Evolutionary conservation across 1,140 invertebrate genomes (phyloP).

Genomic region (Aphelinus certus): DNA sequence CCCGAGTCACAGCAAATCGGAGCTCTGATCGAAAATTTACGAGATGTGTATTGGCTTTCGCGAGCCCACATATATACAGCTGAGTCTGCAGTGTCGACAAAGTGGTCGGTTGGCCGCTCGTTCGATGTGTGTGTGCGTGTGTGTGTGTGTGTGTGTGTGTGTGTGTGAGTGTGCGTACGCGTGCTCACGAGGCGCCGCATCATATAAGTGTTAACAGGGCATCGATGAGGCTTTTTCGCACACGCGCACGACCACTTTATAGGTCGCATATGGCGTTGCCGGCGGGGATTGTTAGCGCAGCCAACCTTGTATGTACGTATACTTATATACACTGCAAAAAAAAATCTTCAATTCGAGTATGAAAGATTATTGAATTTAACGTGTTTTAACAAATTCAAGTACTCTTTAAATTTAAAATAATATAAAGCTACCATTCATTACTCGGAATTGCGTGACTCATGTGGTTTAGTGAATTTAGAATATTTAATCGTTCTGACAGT

Average conservation of each 20-base stretch:
- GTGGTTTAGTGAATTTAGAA: too few species aligned
- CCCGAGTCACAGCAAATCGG: too few species aligned
- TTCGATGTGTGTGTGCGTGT: neutral
- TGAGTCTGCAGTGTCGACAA: neutral
- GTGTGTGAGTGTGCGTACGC: neutral
- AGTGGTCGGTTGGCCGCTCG: neutral
- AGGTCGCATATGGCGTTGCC: slow-evolving; percentile 48
- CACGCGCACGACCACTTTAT: slow-evolving; percentile 34
- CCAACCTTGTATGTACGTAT: too few species aligned
- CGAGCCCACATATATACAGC: neutral
- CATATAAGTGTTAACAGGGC: slow-evolving; percentile 44
- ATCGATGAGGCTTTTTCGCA: slow-evolving; percentile 43
- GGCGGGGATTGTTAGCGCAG: slow-evolving; percentile 23
- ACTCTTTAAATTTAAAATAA: too few species aligned
- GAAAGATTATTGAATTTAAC: too few species aligned
- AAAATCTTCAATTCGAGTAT: too few species aligned
- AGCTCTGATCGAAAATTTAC: neutral
- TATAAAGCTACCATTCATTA: too few species aligned
- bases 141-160: neutral
- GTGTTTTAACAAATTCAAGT: too few species aligned
- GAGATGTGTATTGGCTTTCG: too few species aligned
- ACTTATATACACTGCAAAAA: too few species aligned
- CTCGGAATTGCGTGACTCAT: too few species aligned
- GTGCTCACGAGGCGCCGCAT: neutral
- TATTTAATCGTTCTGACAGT: too few species aligned